These are phyloP conservation scores for Cataglyphis cursor DNA, from an alignment of 2,888 invertebrate species.

Conservation along the genomic window DNA sequence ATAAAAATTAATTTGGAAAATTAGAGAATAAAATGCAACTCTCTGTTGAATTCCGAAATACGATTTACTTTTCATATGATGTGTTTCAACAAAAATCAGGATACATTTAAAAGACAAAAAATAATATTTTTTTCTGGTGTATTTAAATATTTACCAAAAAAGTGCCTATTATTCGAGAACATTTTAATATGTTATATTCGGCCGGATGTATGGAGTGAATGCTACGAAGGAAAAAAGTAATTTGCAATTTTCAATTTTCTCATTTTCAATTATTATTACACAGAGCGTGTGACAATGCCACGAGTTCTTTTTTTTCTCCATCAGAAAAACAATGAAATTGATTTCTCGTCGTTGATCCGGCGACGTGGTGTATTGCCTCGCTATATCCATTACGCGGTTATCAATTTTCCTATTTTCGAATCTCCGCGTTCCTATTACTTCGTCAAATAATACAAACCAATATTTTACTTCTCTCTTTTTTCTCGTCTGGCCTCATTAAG, in stretches of 20 bases:
- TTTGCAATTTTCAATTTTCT: constrained; percentile 25
- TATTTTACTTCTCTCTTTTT: constrained; percentile 18
- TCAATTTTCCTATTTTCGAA: constrained; percentile 44
- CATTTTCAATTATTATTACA: constrained; percentile 32
- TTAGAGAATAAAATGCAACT: neutral
- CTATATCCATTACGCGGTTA: constrained; percentile 16
- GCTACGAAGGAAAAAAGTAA: neutral
- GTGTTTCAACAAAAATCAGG: neutral
- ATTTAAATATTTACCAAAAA: neutral
- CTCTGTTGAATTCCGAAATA: neutral
- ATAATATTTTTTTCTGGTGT: neutral
- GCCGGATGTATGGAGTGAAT: neutral
- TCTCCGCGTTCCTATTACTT: constrained; percentile 26
- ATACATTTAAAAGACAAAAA: neutral
- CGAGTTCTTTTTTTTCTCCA: neutral
- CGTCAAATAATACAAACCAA: constrained; percentile 45
- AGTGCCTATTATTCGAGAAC: neutral
- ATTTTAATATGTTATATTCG: neutral
- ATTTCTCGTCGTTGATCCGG: constrained; percentile 32
- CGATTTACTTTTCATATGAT: neutral
- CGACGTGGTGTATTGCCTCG: neutral
- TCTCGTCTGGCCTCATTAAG: constrained; percentile 32
- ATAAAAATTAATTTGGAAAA: neutral
- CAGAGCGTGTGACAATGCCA: neutral
- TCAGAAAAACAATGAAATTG: constrained; percentile 37